Conservation (phyloP, 1,140 invertebrate genomes). For the Drosophila suzukii region DNA sequence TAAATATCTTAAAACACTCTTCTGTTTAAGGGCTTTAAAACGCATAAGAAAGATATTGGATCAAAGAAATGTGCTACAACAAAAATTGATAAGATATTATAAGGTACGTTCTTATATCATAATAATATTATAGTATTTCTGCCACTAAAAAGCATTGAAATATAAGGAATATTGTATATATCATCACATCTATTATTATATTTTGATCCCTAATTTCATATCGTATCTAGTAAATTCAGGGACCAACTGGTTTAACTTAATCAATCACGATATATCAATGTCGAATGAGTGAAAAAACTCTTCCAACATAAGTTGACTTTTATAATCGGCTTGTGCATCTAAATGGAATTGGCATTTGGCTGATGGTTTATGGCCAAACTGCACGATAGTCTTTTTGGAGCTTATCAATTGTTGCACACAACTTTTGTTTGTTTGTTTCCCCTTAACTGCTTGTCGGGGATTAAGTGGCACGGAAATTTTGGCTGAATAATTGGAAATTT, state of each 20-base stretch:
- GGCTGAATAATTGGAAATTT: constrained; percentile 3
- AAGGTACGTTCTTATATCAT: too few species aligned
- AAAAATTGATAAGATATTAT: too few species aligned
- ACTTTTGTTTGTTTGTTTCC: constrained; percentile 16
- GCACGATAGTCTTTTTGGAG: constrained; percentile 28
- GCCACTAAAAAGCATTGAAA: too few species aligned
- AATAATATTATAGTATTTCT: too few species aligned
- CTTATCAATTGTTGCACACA: constrained; percentile 30
- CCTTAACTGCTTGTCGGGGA: constrained; percentile 8
- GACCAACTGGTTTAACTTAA: constrained; percentile 10
- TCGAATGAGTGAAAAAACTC: background rate
- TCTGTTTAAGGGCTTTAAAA: background rate
- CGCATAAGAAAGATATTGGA: background rate
- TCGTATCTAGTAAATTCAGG: background rate
- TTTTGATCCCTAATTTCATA: too few species aligned
- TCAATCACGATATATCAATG: constrained; percentile 8
- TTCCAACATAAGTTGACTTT: constrained; percentile 18
- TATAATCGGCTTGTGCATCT: constrained; percentile 42
- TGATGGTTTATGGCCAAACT: constrained; percentile 32
- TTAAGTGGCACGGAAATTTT: constrained; percentile 15
- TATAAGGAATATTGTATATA: too few species aligned
- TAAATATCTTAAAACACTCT: background rate
- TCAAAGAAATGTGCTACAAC: too few species aligned
- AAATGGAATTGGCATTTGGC: constrained; percentile 38
- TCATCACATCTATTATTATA: too few species aligned